A percentile compares a stretch with the other conserved stretches of the same genome.
phyloP scores from a whole-genome alignment of 2,113 vertebrate genomes.

The Xenopus laevis region DNA sequence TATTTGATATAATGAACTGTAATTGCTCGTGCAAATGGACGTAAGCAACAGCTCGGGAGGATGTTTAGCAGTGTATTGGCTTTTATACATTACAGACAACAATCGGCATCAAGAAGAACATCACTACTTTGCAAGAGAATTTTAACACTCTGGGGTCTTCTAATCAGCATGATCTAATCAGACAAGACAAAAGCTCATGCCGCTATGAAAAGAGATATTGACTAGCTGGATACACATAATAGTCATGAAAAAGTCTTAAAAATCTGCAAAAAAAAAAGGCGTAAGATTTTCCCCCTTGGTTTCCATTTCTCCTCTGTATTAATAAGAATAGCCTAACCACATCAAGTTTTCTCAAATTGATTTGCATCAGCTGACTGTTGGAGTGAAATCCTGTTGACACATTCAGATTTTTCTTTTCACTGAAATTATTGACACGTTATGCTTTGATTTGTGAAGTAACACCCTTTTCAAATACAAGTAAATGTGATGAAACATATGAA shows the following conservation, averaged over 20 bases:
- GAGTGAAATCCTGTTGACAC: conserved; percentile 17
- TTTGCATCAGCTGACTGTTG: conserved; percentile 16
- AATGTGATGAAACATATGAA: not conserved
- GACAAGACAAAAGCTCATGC: conserved; percentile 22
- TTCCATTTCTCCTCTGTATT: not conserved
- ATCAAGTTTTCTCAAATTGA: not conserved
- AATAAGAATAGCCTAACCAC: not conserved
- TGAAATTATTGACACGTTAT: conserved; percentile 18
- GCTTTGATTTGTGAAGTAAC: conserved; percentile 1
- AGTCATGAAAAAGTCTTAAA: not conserved
- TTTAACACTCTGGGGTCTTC: conserved; percentile 13
- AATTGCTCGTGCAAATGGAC: conserved; percentile 36
- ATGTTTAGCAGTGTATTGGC: conserved; percentile 13
- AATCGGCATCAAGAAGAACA: conserved; percentile 18
- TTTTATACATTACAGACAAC: conserved; percentile 17
- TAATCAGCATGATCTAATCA: conserved; percentile 26
- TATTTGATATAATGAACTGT: conserved; percentile 42
- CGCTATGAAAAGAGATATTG: not conserved
- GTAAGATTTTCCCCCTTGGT: not conserved
- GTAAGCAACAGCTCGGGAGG: conserved; percentile 26
- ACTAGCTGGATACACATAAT: not conserved
- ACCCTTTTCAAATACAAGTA: not conserved
- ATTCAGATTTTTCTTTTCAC: conserved; percentile 8
- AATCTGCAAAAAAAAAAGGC: not conserved
- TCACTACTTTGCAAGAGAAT: conserved; percentile 13